Base-by-base conservation (phyloP, 1,140 invertebrate species). In the Scaptomyza montana region DNA sequence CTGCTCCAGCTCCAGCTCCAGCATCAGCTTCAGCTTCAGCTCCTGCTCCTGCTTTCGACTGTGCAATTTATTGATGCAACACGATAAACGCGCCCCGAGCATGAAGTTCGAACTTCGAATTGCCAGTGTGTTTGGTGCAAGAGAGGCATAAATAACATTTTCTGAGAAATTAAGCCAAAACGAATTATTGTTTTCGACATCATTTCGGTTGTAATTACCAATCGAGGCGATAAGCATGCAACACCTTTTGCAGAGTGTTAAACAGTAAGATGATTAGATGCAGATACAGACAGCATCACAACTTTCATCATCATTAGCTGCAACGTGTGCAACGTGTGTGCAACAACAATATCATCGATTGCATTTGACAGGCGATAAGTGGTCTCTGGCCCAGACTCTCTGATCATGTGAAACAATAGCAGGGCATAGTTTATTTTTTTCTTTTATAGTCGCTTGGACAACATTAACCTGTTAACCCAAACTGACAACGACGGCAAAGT, bases 381-480 rank as follows among this genome's bases (percentile, higher is more conserved):
- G 82, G 75, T 80, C 50, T 47, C 25, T 57, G 39, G 54, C 59
- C 64, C 28, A 45, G 33, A 6, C 30, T 33, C 30, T 49, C 59
- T 12, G 19, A 30, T 33, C 55, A 53, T 61, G 70, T 69, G 80
- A 81, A 89, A 89, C 85, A 89, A 89, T 89, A 76, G 81, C 67
- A 62, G 66, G 61, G 60, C 79, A 79, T 89, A 86, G 82, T 72
- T 71, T 46, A 59, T 55, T 55, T 13, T 33, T 36, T 63, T 50
- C 56, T 56, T 21, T 36, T 13, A 36, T 51, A 33, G 19, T 41
- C 51, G 57, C 50, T 59, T 66, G 76, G 79, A 79, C 82, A 89
- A 89, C 85, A 89, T 89, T 89, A 89, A 89, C 84, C 84, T 89
- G 84, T 89, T 89, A 89, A 89, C 84, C 84, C 85, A 89, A 89